Base-by-base conservation (phyloP, 2,888 invertebrate species). In the Drymonia ruficornis region DNA sequence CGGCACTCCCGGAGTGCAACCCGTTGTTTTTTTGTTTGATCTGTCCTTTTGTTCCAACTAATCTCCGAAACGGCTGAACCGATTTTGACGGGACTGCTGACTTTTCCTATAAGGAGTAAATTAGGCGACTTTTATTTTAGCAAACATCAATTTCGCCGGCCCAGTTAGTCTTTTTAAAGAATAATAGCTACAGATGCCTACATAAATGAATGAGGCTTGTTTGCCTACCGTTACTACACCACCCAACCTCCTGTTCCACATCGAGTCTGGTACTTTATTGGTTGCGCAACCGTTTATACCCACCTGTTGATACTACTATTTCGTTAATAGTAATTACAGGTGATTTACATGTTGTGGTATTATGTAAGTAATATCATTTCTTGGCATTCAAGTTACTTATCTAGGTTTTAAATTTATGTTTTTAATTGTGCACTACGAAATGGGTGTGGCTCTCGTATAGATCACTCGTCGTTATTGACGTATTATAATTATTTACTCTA, bases 321-420 rank as follows among this genome's bases (percentile, higher is more conserved):
- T 68, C 63, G 58, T 68, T 68, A 65, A 58, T 59, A 61, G 65
- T 71, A 61, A 70, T 68, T 70, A 71, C 53, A 53, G 72, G 77
- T 80, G 67, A 76, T 74, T 76, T 78, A 74, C 70, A 70, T 72
- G 76, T 71, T 65, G 70, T 61, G 46, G 56, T 52, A 62, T 82
- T 80, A 76, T 60, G 71, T 77, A 83, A 84, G 70, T 23, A 23
- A 65, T 64, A 76, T 74, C 75, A 74, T 78, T 62, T 76, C 70
- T 72, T 63, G 65, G 60, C 66, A 62, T 74, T 65, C 75, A 76
- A 80, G 79, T 69, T 77, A 77, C 70, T 57, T 70, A 76, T 75
- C 72, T 70, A 65, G 58, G 57, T 71, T 76, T 76, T 73, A 71
- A 77, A 78, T 80, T 74, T 74, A 74, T n/a, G 72, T 61, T 70